Conservation (phyloP, 1,140 invertebrate genomes). For the Ceratosolen solmsi region DNA sequence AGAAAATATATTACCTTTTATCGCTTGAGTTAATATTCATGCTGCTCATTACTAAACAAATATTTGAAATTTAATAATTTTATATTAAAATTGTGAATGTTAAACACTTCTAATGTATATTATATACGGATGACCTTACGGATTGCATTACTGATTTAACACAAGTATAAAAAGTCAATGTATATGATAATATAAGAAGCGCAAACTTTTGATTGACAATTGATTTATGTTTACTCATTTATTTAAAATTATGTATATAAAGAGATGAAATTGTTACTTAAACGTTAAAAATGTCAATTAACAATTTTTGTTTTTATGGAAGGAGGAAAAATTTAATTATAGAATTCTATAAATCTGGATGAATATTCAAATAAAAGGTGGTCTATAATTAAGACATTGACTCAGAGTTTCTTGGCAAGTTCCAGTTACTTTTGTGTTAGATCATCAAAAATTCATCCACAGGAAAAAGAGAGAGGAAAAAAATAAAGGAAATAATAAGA, state of each 20-base stretch:
- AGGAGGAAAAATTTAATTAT: slow-evolving; percentile 32
- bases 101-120: neutral
- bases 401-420: slow-evolving; percentile 62
- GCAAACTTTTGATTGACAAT: too few relatives aligned
- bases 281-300: neutral
- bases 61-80: slow-evolving; percentile 32
- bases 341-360: slow-evolving; percentile 49
- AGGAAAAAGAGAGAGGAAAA: slow-evolving; percentile 23
- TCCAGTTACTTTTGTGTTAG: slow-evolving; percentile 33
- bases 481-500: too few relatives aligned
- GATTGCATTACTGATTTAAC: neutral
- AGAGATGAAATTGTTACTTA: too few relatives aligned
- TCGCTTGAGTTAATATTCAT: slow-evolving; percentile 41
- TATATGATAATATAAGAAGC: too few relatives aligned
- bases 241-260: too few relatives aligned
- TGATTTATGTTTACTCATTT: too few relatives aligned
- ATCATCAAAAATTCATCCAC: slow-evolving; percentile 42
- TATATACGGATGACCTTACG: neutral
- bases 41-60: slow-evolving; percentile 36
- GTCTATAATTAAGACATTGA: slow-evolving; percentile 64
- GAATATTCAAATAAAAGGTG: slow-evolving; percentile 52
- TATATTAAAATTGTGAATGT: slow-evolving; percentile 38
- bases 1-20: slow-evolving; percentile 44
- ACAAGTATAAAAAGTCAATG: neutral
- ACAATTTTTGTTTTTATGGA: slow-evolving; percentile 2